phyloP scores from a whole-genome alignment of 37 sponge, comb jelly and placozoan species.

The Chondrosia reniformis region DNA sequence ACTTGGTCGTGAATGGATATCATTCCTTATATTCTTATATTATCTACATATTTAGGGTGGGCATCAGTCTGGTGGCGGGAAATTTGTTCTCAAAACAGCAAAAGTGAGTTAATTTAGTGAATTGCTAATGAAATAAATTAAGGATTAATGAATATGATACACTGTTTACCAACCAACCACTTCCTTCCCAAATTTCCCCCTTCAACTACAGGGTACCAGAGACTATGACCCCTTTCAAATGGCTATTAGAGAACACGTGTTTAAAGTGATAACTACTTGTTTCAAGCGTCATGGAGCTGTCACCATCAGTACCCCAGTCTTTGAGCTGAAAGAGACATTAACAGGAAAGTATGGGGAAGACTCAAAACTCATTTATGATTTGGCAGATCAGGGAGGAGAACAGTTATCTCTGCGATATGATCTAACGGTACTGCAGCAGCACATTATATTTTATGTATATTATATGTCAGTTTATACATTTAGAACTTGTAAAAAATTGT shows the following conservation, averaged over 20 bases:
- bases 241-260: conserved; percentile 89
- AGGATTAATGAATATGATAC: not conserved
- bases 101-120: conserved; percentile 32
- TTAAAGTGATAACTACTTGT: conserved; percentile 65
- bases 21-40: not conserved
- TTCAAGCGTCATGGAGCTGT: conserved; percentile 98
- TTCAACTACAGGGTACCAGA: conserved; percentile 67
- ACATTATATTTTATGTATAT: not conserved
- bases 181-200: not conserved
- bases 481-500: too few species aligned
- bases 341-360: conserved; percentile 99
- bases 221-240: conserved; percentile 95
- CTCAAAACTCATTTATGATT: conserved; percentile 94
- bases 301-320: conserved; percentile 95
- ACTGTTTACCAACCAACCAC: not conserved
- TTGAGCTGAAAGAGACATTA: conserved; percentile 90
- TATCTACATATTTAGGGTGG: not conserved
- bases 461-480: too few species aligned
- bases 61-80: not conserved
- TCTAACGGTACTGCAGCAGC: conserved; percentile 69
- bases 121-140: not conserved
- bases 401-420: conserved; percentile 92
- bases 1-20: too few species aligned
- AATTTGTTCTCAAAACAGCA: conserved; percentile 73
- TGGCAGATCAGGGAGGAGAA: conserved; percentile 98